Evolutionary conservation across 2,113 vertebrate genomes (phyloP), one percentile per base, ranked within the genome.

Genomic region (Lagenorhynchus albirostris): DNA sequence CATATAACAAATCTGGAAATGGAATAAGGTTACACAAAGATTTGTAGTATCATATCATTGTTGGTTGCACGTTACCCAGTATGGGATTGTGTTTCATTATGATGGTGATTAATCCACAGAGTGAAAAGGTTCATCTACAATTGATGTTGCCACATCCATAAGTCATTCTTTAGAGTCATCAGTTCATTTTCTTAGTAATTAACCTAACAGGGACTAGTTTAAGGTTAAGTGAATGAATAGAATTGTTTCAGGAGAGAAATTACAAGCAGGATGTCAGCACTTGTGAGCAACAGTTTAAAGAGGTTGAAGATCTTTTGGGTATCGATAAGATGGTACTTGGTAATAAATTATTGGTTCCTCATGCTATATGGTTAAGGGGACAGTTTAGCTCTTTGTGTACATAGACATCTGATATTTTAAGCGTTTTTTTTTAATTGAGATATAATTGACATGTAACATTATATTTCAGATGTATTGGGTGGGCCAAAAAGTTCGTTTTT

Each of bases 251-350:
- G 47, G 63, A 92, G 31, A 92, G 44, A 89, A 97, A 68, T 79
- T 74, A 86, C 0, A 86, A 55, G 58, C 62, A 92, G 41, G 25
- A n/a, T 71, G 26, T 60, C 58, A 88, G 5, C 17, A 31, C 36
- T 70, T 93, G 67, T 15, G 20, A 97, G 20, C 25, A 83, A 25
- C n/a, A 84, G 33, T 97, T 97, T 93, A 82, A 87, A 86, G 88
- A 92, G 29, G 21, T 47, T 26, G 5, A 73, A 77, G 26, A 4
- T 67, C 36, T 89, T 77, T 97, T 86, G 36, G 33, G 29, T 89
- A 82, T 15, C 84, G 63, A 70, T 73, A 31, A 91, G 67, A 36
- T 88, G n/a, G 36, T 67, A 21, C 38, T 83, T 74, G 53, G 23
- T 9, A 38, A 21, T 83, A 71, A 73, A 36, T 87, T 80, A 55